Conservation (phyloP, 1,140 invertebrate genomes). For the Tetranychus urticae region DNA sequence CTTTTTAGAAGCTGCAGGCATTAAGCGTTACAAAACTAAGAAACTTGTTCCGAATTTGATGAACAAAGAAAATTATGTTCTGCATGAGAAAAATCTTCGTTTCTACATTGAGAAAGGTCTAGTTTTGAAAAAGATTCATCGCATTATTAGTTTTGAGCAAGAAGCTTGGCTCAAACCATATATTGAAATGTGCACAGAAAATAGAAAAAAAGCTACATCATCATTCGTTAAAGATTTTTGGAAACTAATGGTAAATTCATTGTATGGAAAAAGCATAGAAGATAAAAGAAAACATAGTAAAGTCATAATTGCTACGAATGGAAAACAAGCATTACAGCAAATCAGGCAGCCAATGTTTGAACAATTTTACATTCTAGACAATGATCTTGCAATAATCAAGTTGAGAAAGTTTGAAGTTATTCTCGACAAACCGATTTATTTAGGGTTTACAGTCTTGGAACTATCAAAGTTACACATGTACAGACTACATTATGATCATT, state of each 20-base stretch:
- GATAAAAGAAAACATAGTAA: conserved; percentile 23
- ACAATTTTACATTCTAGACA: conserved; percentile 12
- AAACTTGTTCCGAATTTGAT: conserved; percentile 6
- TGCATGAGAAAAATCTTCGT: conserved; percentile 26
- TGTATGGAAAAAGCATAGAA: conserved; percentile 27
- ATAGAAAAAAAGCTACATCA: conserved; percentile 13
- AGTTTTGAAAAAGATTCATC: conserved; percentile 24
- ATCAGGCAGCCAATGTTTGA: conserved; percentile 22
- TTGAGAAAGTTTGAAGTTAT: conserved; percentile 9
- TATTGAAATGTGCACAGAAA: conserved; percentile 22
- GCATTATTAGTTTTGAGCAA: conserved; percentile 25
- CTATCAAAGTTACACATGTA: conserved; percentile 16
- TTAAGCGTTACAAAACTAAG: neutral
- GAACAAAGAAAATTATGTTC: conserved; percentile 20
- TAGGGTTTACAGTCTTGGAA: conserved; percentile 15
- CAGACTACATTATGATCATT: conserved; percentile 16
- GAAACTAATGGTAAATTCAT: conserved; percentile 23
- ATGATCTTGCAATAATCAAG: conserved; percentile 9
- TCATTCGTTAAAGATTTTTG: conserved; percentile 17
- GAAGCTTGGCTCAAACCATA: conserved; percentile 23
- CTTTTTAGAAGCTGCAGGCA: neutral
- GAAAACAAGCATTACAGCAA: conserved; percentile 15
- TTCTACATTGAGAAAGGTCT: conserved; percentile 23
- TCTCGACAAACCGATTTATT: conserved; percentile 16
- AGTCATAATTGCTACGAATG: conserved; percentile 19